Percentiles rank a stretch among this genome's conserved stretches.
Conservation (phyloP, 1,140 invertebrate genomes). For the Zaprionus taronus region DNA sequence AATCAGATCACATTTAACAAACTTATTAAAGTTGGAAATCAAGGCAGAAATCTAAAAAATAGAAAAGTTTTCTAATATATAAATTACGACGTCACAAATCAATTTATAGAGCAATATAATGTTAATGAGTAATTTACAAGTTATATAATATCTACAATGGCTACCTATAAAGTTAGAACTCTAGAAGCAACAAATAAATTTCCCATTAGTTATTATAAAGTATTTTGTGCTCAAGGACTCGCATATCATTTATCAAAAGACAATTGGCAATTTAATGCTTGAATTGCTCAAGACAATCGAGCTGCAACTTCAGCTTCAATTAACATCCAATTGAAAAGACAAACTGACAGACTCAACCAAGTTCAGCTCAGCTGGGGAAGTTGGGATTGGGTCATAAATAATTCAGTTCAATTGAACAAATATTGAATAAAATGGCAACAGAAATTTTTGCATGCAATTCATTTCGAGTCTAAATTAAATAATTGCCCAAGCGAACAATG, state of each 20-base stretch:
- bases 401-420: constrained; percentile 42
- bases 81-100: too few species aligned
- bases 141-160: too few species aligned
- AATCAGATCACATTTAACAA: too few species aligned
- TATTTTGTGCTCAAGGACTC: background rate
- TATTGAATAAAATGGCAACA: constrained; percentile 40
- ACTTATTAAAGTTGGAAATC: too few species aligned
- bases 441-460: constrained; percentile 37
- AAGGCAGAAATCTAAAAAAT: too few species aligned
- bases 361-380: background rate
- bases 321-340: background rate
- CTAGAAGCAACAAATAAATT: background rate
- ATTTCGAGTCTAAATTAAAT: constrained; percentile 46
- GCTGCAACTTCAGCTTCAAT: constrained; percentile 2
- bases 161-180: background rate
- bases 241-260: background rate
- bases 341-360: background rate
- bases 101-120: too few species aligned
- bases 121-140: too few species aligned
- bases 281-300: constrained; percentile 1
- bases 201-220: background rate
- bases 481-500: constrained; percentile 34
- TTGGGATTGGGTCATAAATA: constrained; percentile 43
- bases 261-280: constrained; percentile 11
- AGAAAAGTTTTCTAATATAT: too few species aligned